Percentiles rank a stretch among this genome's conserved stretches.
Conservation (phyloP, 2,113 vertebrate genomes). For the Cisticola juncidis region DNA sequence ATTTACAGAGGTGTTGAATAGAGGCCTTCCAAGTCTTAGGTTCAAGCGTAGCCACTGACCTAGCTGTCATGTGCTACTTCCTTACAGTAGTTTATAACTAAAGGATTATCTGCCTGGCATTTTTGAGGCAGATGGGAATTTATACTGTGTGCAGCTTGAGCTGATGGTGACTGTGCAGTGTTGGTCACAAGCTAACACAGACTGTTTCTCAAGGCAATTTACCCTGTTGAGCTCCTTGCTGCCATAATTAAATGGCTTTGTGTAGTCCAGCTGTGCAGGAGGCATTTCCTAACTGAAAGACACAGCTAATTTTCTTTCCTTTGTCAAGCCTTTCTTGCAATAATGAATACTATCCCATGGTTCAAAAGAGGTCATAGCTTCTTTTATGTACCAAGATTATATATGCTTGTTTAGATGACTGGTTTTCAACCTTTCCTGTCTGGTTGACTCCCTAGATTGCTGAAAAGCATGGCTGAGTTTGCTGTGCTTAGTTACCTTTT, state of each 20-base stretch:
- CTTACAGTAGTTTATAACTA: neutral
- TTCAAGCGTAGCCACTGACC: neutral
- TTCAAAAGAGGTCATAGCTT: conserved; percentile 18
- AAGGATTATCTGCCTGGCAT: neutral
- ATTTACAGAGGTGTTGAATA: neutral
- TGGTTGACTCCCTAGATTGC: neutral
- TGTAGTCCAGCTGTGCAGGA: neutral
- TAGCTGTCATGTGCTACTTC: neutral
- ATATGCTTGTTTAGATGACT: neutral
- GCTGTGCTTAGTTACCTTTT: neutral
- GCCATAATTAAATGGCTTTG: conserved; percentile 20
- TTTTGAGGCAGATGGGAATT: neutral
- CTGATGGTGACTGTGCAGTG: neutral
- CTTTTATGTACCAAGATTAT: conserved; percentile 23
- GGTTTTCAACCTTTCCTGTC: neutral
- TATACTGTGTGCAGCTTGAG: neutral
- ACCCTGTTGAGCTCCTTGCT: neutral
- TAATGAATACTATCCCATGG: neutral
- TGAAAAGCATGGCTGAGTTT: neutral
- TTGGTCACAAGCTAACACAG: neutral
- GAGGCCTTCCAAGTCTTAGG: neutral
- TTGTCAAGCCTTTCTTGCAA: neutral
- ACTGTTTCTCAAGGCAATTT: neutral
- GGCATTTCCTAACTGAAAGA: neutral
- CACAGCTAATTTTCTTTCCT: conserved; percentile 31